Evolutionary conservation across 2,888 invertebrate species (phyloP), one percentile per base, ranked within the genome.

Genomic region (Mamestra brassicae): DNA sequence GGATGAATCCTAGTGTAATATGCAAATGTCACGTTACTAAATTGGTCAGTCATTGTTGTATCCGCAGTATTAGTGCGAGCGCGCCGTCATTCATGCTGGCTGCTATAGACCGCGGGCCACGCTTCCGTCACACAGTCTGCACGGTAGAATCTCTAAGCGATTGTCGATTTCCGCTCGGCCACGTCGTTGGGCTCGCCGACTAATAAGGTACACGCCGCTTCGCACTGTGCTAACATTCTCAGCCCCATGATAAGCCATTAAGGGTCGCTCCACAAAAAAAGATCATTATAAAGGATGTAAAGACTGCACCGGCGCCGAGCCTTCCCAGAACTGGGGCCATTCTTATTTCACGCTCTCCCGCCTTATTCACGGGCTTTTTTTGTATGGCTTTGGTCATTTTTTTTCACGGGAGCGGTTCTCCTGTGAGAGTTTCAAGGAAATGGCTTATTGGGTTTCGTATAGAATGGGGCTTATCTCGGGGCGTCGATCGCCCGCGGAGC

Each of bases 311-410:
- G 95, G 95, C 95, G 95, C 94, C 95, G 95, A 91, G 90, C 95
- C 96, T 96, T 96, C 96, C 93, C 94, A 95, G 96, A 96, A 96
- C 90, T 92, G 93, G 89, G 91, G 88, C 95, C 95, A 96, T 96
- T 96, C 96, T 96, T 95, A 95, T 96, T 96, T 96, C 92, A 96
- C 95, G 95, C 94, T 95, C 94, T 95, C 95, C 95, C 94, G 95
- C 95, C 94, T 94, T 96, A 95, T 96, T 96, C 95, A 95, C 91
- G 88, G 90, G 85, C 88, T 91, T 94, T 96, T 81, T 96, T 95
- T 94, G 92, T 93, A 89, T 85, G 88, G 90, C 91, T 94, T 94
- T 93, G 91, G 93, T 94, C 84, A 90, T 93, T 95, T 95, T 89
- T 94, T 95, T 96, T 93, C 89, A 93, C 91, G 90, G 92, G 93